Evolutionary conservation across 92 coral and sea anemone genomes (phyloP).

Genomic region (Siderastrea siderea): DNA sequence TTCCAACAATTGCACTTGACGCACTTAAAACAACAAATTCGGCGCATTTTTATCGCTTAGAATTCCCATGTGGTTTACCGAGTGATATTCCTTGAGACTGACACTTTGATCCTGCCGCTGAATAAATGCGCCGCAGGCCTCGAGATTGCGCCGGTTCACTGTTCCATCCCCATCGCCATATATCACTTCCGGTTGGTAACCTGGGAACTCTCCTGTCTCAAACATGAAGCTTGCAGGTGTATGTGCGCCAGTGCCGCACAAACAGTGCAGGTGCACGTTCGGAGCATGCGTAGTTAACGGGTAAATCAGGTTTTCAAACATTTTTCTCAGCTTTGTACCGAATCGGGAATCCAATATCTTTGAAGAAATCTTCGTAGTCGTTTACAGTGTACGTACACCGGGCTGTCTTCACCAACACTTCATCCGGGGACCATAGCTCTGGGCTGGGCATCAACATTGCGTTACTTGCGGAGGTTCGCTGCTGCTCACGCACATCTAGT

Average conservation of each 20-base stretch:
- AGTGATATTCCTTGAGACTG: conserved; percentile 52
- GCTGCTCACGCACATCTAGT: conserved; percentile 79
- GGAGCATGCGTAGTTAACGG: conserved; percentile 80
- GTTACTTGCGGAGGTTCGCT: conserved; percentile 79
- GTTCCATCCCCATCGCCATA: conserved; percentile 91
- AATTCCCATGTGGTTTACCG: conserved; percentile 73
- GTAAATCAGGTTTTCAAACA: conserved; percentile 62
- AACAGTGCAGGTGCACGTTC: conserved; percentile 78
- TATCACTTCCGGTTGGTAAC: conserved; percentile 58
- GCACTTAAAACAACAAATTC: conserved; percentile 35
- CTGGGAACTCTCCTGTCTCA: conserved; percentile 81
- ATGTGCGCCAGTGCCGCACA: conserved; percentile 73
- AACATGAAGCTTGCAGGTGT: conserved; percentile 77
- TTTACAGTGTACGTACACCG: conserved; percentile 75
- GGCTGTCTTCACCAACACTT: conserved; percentile 80
- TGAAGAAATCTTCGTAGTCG: conserved; percentile 76
- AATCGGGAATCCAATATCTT: conserved; percentile 77
- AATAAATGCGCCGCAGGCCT: conserved; percentile 75
- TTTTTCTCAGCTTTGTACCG: conserved; percentile 60
- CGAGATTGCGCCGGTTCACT: conserved; percentile 77
- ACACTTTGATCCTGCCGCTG: conserved; percentile 64
- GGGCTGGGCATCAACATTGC: conserved; percentile 81
- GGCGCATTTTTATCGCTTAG: conserved; percentile 64
- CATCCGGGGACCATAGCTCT: conserved; percentile 85
- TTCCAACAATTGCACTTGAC: too few relatives aligned